phyloP scores from a whole-genome alignment of 2,113 vertebrate species.

The Carassius gibelio region DNA sequence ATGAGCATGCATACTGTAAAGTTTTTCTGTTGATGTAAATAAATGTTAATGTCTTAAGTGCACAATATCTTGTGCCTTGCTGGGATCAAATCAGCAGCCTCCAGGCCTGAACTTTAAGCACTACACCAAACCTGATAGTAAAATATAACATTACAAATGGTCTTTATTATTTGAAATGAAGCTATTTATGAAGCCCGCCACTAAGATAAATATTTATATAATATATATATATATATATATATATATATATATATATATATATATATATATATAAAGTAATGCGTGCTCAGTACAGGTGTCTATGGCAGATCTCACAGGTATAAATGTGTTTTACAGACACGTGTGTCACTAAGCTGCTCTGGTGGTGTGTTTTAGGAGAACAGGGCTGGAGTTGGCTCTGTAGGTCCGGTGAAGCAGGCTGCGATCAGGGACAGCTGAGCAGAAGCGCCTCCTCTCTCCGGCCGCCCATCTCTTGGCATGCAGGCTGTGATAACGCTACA shows the following conservation, averaged over 20 bases:
- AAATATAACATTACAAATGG: background rate
- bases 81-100: background rate
- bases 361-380: background rate
- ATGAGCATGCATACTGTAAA: background rate
- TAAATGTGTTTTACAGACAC: background rate
- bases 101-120: background rate
- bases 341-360: background rate
- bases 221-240: too few relatives aligned
- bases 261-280: background rate
- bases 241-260: too few relatives aligned
- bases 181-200: background rate
- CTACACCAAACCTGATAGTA: background rate
- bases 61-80: background rate
- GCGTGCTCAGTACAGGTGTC: background rate
- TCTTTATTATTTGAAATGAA: background rate
- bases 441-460: background rate
- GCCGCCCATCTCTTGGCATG: conserved; percentile 20
- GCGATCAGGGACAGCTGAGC: conserved; percentile 43
- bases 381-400: background rate
- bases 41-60: background rate
- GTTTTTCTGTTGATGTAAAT: background rate
- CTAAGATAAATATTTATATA: too few relatives aligned
- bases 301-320: background rate
- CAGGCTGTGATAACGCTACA: conserved; percentile 41
- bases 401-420: conserved; percentile 38